Evolutionary conservation across 2,797 vertebrate genomes (phyloP), one percentile per base, ranked within the genome.

Genomic region (Lerista edwardsae): DNA sequence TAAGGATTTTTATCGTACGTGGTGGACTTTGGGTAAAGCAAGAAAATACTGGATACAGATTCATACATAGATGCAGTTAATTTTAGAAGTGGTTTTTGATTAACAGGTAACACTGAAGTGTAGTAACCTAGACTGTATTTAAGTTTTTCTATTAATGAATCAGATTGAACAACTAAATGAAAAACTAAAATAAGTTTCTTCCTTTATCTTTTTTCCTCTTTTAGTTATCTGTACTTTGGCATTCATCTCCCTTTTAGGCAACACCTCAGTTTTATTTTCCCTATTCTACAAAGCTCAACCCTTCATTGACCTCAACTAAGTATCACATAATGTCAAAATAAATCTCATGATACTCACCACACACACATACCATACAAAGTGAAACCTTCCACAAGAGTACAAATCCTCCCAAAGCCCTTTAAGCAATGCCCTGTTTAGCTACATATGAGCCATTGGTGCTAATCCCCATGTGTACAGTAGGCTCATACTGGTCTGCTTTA

Each of bases 201-300:
- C 5, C 65, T 81, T 76, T 14, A 2, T 6, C 0, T 64, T 57
- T 44, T 67, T 17, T 36, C 47, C 0, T n/a, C 0, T 0, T 6
- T 25, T 61, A n/a, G 36, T 86, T 64, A 31, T 36, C 23, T 75
- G 74, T 19, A 21, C 17, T 36, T 25, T 62, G 69, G 57, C 36
- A 44, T 25, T 4, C 72, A 68, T n/a, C 41, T 55, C 39, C 39
- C 39, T 0, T n/a, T n/a, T 0, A 79, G 55, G 65, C 0, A 79
- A 80, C 67, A 36, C 29, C 34, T 6, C 1, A 0, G 0, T 85
- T 41, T 64, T 25, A 79, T 71, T 71, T 25, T 15, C 4, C 64
- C 19, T 25, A 34, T 0, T 2, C 19, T 47, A 79, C 0, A 0
- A 12, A 25, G 3, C 6, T 47, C 1, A 51, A 31, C 27, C 47